phyloP scores from a whole-genome alignment of 2,888 invertebrate genomes.

The Blera fallax region DNA sequence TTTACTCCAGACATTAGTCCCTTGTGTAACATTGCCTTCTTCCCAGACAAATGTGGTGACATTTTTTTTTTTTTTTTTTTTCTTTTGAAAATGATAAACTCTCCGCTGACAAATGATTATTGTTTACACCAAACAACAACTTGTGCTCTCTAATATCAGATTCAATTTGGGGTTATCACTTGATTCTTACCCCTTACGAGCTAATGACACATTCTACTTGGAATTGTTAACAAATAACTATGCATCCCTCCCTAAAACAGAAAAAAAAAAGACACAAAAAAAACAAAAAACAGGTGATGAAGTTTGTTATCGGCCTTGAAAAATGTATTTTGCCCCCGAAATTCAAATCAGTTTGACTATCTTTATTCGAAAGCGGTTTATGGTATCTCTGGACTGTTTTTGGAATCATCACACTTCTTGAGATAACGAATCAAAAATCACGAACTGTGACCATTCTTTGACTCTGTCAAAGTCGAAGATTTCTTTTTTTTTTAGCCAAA shows the following conservation, averaged over 20 bases:
- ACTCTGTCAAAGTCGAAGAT: constrained; percentile 11
- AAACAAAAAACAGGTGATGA: neutral
- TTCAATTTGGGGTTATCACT: neutral
- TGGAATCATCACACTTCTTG: neutral
- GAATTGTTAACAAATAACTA: neutral
- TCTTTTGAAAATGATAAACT: neutral
- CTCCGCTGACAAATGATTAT: neutral
- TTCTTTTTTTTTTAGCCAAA: neutral
- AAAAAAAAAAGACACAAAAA: neutral
- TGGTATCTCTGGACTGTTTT: constrained; percentile 7
- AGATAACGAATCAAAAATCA: constrained; percentile 12
- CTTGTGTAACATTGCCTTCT: neutral
- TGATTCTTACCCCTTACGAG: neutral
- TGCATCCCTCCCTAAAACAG: neutral
- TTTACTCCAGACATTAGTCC: neutral
- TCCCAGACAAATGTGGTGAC: neutral
- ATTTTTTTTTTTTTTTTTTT: no score
- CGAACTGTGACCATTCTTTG: constrained; percentile 24
- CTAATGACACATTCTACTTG: neutral
- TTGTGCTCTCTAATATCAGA: neutral
- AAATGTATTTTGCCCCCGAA: neutral
- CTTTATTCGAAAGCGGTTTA: neutral
- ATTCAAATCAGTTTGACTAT: neutral
- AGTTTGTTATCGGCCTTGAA: neutral
- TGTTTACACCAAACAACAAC: neutral